These are phyloP conservation scores for Parnassius smintheus DNA, from an alignment of 2,888 invertebrate genomes.

Conservation along the genomic window DNA sequence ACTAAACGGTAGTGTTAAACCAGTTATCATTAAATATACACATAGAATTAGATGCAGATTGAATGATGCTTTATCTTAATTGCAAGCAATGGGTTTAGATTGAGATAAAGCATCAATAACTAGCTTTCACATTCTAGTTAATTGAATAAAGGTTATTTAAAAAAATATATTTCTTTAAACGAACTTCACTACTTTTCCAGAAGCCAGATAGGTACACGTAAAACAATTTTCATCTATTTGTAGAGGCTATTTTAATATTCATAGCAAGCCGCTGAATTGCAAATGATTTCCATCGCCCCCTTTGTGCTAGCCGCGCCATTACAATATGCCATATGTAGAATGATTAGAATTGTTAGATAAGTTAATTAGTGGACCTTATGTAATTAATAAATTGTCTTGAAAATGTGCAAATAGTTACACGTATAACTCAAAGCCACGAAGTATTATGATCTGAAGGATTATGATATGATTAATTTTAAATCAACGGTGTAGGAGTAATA, in stretches of 20 bases:
- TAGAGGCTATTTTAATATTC: slow-evolving; percentile 9
- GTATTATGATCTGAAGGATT: no score
- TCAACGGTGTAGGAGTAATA: no score
- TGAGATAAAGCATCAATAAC: no score
- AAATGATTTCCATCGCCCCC: slow-evolving; percentile 23
- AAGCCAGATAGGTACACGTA: no score
- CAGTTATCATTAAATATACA: slow-evolving; percentile 21
- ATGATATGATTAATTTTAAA: no score
- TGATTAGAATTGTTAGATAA: slow-evolving; percentile 20
- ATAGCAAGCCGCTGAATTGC: slow-evolving; percentile 19
- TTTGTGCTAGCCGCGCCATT: slow-evolving; percentile 22
- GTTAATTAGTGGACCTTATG: slow-evolving; percentile 22
- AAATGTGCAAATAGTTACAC: background rate
- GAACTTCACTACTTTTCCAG: no score
- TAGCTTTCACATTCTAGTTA: slow-evolving; percentile 22
- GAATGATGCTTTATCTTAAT: slow-evolving; percentile 26
- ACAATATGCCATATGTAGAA: slow-evolving; percentile 24
- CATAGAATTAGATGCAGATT: slow-evolving; percentile 24
- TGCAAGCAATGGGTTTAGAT: slow-evolving; percentile 8
- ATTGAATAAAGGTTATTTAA: slow-evolving; percentile 13
- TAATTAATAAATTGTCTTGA: slow-evolving; percentile 17
- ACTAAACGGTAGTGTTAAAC: slow-evolving; percentile 10
- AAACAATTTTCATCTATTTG: background rate
- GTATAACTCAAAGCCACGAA: no score
- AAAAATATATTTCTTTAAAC: no score